Evolutionary conservation across 2,113 vertebrate species (phyloP).

Genomic region (Microtus pennsylvanicus): DNA sequence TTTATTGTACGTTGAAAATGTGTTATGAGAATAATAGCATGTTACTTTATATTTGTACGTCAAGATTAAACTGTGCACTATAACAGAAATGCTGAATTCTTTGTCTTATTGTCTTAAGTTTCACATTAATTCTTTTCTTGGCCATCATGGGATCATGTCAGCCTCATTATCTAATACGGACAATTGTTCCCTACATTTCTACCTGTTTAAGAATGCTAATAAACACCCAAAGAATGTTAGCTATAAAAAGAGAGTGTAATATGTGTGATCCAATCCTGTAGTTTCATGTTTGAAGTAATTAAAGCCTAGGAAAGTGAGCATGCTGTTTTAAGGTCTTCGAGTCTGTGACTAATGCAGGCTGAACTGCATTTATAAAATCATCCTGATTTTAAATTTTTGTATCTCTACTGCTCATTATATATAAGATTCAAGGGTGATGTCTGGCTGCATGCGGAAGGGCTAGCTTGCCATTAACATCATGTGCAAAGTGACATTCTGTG

Average conservation of each 20-base stretch:
- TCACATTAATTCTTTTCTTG: neutral
- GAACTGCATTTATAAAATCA: neutral
- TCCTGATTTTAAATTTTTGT: neutral
- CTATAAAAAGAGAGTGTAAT: neutral
- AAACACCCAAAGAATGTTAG: neutral
- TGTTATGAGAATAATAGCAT: neutral
- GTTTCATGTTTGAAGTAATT: constrained; percentile 28
- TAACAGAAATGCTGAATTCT: constrained; percentile 2
- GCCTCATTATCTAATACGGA: neutral
- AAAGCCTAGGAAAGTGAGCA: neutral
- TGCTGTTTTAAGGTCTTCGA: neutral
- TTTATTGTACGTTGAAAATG: neutral
- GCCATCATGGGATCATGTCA: neutral
- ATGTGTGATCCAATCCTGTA: neutral
- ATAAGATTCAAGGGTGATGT: neutral
- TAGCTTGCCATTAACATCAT: constrained; percentile 75
- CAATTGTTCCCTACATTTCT: neutral
- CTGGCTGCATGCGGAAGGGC: neutral
- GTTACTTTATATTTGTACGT: neutral
- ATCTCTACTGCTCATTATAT: constrained; percentile 13
- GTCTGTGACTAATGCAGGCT: neutral
- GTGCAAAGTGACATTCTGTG: constrained; percentile 63
- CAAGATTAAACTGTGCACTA: neutral
- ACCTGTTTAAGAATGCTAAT: neutral
- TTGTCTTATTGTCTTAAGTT: neutral